A percentile compares a stretch with the other conserved stretches of the same genome.
These are phyloP conservation scores for Lamellibrachia luymesi DNA, from an alignment of 1,140 invertebrate species.

Conservation along the genomic window DNA sequence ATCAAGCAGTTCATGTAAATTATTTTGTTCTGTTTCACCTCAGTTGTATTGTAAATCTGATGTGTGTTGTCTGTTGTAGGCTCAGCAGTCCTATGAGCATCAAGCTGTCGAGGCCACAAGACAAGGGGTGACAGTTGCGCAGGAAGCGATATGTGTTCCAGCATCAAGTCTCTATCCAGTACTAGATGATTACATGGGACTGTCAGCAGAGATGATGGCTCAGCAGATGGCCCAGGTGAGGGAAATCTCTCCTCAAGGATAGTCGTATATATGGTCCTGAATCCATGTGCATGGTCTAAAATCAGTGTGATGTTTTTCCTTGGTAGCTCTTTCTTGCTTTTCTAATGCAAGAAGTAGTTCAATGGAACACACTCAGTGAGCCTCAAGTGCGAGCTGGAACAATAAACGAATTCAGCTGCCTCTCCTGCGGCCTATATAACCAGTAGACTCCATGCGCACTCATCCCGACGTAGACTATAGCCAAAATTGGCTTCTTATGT, in stretches of 20 bases:
- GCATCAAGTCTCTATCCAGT: conserved; percentile 17
- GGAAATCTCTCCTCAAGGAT: neutral
- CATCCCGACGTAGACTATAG: too few species aligned
- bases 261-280: too few species aligned
- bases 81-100: neutral
- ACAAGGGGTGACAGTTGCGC: neutral
- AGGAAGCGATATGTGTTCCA: neutral
- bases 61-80: neutral
- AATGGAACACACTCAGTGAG: too few species aligned
- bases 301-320: too few species aligned
- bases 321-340: too few species aligned
- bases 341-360: too few species aligned
- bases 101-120: neutral
- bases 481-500: too few species aligned
- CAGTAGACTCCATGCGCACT: too few species aligned
- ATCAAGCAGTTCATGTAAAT: neutral
- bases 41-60: neutral
- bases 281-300: too few species aligned
- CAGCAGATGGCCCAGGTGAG: neutral
- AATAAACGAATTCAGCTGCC: too few species aligned
- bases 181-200: conserved; percentile 23
- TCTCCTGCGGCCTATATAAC: too few species aligned
- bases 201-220: neutral
- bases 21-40: neutral
- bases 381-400: too few species aligned